These are phyloP conservation scores for Liolophura sinensis DNA, from an alignment of 1,140 invertebrate genomes.

Conservation along the genomic window DNA sequence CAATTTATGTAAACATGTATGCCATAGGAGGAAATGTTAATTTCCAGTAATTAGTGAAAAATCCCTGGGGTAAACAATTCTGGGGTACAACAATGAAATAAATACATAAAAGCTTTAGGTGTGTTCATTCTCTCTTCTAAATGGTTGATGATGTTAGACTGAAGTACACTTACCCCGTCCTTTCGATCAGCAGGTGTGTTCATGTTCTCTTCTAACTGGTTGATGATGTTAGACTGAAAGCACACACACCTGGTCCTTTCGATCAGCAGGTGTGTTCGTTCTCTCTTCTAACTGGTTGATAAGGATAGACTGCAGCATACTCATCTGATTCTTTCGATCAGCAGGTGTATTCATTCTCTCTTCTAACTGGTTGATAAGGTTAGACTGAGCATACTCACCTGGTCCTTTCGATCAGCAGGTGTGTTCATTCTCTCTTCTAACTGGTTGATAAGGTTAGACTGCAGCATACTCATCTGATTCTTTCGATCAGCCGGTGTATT, in stretches of 20 bases:
- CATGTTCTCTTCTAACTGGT: too few species aligned
- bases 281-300: slow-evolving; percentile 84
- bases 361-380: slow-evolving; percentile 69
- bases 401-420: slow-evolving; percentile 82
- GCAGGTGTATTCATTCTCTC: slow-evolving; percentile 85
- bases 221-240: too few species aligned
- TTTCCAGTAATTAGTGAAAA: too few species aligned
- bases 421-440: slow-evolving; percentile 86
- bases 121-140: slow-evolving; percentile 86
- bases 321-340: slow-evolving; percentile 86
- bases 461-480: slow-evolving; percentile 91
- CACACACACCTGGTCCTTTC: slow-evolving; percentile 71
- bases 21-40: too few species aligned
- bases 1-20: too few species aligned
- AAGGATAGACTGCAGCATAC: slow-evolving; percentile 86
- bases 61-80: too few species aligned
- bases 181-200: too few species aligned
- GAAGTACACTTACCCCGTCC: slow-evolving; percentile 66
- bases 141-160: slow-evolving; percentile 82
- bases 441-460: slow-evolving; percentile 82
- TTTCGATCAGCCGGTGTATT: slow-evolving; percentile 80
- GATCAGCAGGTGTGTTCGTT: slow-evolving; percentile 84
- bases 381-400: slow-evolving; percentile 76
- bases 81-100: too few species aligned
- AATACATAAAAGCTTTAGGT: too few species aligned